These are phyloP conservation scores for Drosophila monieri DNA, from an alignment of 2,888 invertebrate genomes.

Conservation along the genomic window DNA sequence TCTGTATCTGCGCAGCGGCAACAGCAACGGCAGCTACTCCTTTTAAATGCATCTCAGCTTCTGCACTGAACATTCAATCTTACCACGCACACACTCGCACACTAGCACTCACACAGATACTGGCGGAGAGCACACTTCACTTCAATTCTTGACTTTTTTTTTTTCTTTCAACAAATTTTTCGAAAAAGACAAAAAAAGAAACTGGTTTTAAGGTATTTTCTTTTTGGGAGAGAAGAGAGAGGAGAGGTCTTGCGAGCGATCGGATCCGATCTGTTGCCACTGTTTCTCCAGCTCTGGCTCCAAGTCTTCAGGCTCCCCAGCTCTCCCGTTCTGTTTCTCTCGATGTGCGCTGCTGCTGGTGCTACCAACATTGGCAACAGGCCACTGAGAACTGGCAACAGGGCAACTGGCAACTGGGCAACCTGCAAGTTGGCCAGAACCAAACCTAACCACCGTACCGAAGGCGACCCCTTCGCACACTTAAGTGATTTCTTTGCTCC, in stretches of 20 bases:
- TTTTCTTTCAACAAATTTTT: slow-evolving; percentile 70
- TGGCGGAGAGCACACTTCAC: slow-evolving; percentile 53
- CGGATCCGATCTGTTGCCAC: slow-evolving; percentile 60
- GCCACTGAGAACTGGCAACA: not conserved
- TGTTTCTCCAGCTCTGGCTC: slow-evolving; percentile 29
- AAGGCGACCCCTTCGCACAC: slow-evolving; percentile 43
- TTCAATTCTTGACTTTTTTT: slow-evolving; percentile 63
- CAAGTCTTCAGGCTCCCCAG: slow-evolving; percentile 31
- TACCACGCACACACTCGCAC: slow-evolving; percentile 53
- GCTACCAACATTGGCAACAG: slow-evolving; percentile 71
- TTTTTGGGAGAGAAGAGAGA: slow-evolving; percentile 50
- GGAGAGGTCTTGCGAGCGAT: slow-evolving; percentile 20
- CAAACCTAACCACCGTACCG: slow-evolving; percentile 13
- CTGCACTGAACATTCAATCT: slow-evolving; percentile 72
- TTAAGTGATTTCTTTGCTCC: slow-evolving; percentile 77
- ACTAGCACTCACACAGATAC: slow-evolving; percentile 25
- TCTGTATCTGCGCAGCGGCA: slow-evolving; percentile 69
- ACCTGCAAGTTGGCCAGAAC: slow-evolving; percentile 36
- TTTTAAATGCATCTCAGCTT: slow-evolving; percentile 75
- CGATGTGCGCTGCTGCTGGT: slow-evolving; percentile 23
- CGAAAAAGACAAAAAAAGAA: slow-evolving; percentile 53
- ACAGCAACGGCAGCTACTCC: slow-evolving; percentile 62
- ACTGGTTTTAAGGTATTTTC: slow-evolving; percentile 82
- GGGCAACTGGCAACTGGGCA: slow-evolving; percentile 25
- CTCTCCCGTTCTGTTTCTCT: slow-evolving; percentile 50